Percentiles rank a stretch among this genome's conserved stretches.
These are phyloP conservation scores for Diplosoma virens DNA, from an alignment of 23 tunicate genomes.

Conservation along the genomic window DNA sequence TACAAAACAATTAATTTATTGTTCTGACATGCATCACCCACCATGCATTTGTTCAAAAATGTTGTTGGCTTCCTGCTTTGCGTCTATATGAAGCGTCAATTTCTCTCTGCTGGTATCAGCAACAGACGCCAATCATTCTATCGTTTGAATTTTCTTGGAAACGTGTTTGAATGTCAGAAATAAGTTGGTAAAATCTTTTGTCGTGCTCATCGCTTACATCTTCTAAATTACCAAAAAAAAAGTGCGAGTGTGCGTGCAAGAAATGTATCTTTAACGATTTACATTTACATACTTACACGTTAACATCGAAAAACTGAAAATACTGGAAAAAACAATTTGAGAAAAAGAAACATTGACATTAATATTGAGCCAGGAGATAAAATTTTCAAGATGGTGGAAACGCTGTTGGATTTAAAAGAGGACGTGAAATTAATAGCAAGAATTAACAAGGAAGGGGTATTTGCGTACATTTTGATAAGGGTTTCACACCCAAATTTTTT, in stretches of 20 bases:
- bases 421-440: too few relatives aligned
- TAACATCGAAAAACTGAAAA: too few relatives aligned
- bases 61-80: neutral
- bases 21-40: neutral
- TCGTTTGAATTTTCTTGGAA: neutral
- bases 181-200: slow-evolving; percentile 15
- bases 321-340: too few relatives aligned
- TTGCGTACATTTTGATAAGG: too few relatives aligned
- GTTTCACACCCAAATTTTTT: too few relatives aligned
- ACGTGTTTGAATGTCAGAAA: slow-evolving; percentile 17
- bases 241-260: slow-evolving; percentile 11
- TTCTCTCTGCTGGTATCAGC: slow-evolving; percentile 24
- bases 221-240: slow-evolving; percentile 8
- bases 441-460: too few relatives aligned
- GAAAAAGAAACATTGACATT: too few relatives aligned
- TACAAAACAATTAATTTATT: neutral
- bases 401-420: too few relatives aligned
- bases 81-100: neutral
- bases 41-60: neutral
- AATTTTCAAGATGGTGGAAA: too few relatives aligned
- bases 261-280: slow-evolving; percentile 3
- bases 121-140: slow-evolving; percentile 13
- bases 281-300: too few relatives aligned
- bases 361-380: too few relatives aligned
- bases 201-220: slow-evolving; percentile 15